Evolutionary conservation across 2,113 vertebrate genomes (phyloP), one percentile per base, ranked within the genome.

Genomic region (Phaethornis superciliosus): DNA sequence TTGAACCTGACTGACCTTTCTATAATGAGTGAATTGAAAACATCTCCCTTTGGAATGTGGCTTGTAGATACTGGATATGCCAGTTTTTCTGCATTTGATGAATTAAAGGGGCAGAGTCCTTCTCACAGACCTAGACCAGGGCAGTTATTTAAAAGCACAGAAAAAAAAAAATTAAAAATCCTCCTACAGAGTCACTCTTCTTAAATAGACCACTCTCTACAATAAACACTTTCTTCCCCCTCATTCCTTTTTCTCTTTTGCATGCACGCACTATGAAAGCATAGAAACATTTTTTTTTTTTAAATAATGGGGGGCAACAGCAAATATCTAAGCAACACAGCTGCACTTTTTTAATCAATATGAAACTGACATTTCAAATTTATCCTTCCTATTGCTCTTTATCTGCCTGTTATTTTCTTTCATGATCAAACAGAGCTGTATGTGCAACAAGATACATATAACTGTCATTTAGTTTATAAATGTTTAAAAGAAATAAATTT

Each of bases 1-100:
- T 99, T 99, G 99, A 99, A 99, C 99, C 97, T 87, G 95, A 95
- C 97, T 97, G 98, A 99, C 98, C 99, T 98, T 98, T 98, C 98
- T 98, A 98, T 99, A 99, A 99, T 99, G 99, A 99, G 98, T 99
- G 98, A 99, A 99, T 99, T 99, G 98, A 99, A 99, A 99, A 99
- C 99, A 99, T 99, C 98, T 99, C 99, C 98, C 99, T 98, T 99
- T 98, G 98, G 99, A 99, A 99, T 99, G 98, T 98, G 97, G 98
- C 98, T 98, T 98, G 98, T 98, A 98, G 98, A 98, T 98, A 98
- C 97, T 98, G 97, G 97, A 98, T 97, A 98, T 11, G 91, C 97
- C 97, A 98, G 97, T 97, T 98, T 97, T 98, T 98, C 97, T 97
- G 97, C 97, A 97, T 98, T 98, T 98, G 98, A 98, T 98, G 98